A percentile compares a stretch with the other conserved stretches of the same genome.
These are phyloP conservation scores for Andrena hattorfiana DNA, from an alignment of 2,888 invertebrate genomes.

Conservation along the genomic window DNA sequence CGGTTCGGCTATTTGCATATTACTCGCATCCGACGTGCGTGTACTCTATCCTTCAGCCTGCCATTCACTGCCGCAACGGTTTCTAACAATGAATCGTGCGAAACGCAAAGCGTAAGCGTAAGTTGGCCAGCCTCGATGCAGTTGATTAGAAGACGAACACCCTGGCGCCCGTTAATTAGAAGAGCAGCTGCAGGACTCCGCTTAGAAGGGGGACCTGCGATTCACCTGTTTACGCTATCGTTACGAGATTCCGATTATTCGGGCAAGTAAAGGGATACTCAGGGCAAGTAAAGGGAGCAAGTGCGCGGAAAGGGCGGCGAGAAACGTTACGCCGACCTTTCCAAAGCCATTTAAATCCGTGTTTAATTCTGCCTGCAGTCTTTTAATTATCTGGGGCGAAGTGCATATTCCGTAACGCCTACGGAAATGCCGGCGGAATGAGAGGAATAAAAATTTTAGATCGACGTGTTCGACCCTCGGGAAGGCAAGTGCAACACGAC, in stretches of 20 bases:
- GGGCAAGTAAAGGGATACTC: too few species aligned
- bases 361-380: not conserved
- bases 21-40: too few species aligned
- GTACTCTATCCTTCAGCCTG: too few species aligned
- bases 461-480: not conserved
- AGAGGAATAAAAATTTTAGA: not conserved
- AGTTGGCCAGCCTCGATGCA: not conserved
- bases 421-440: not conserved
- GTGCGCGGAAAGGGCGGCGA: constrained; percentile 27
- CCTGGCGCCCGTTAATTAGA: constrained; percentile 19
- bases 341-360: constrained; percentile 22
- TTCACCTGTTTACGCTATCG: constrained; percentile 67
- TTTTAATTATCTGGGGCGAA: constrained; percentile 7
- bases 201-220: constrained; percentile 38
- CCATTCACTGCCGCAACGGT: not conserved
- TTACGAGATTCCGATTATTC: constrained; percentile 19
- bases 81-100: not conserved
- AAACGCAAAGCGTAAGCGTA: not conserved
- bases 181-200: constrained; percentile 33
- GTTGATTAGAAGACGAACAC: constrained; percentile 15
- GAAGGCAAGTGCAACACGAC: constrained; percentile 56
- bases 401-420: constrained; percentile 13
- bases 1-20: constrained; percentile 15
- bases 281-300: constrained; percentile 39
- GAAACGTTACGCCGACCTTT: constrained; percentile 17